Conservation (phyloP, 2,797 vertebrate species). For the Podargus strigoides region DNA sequence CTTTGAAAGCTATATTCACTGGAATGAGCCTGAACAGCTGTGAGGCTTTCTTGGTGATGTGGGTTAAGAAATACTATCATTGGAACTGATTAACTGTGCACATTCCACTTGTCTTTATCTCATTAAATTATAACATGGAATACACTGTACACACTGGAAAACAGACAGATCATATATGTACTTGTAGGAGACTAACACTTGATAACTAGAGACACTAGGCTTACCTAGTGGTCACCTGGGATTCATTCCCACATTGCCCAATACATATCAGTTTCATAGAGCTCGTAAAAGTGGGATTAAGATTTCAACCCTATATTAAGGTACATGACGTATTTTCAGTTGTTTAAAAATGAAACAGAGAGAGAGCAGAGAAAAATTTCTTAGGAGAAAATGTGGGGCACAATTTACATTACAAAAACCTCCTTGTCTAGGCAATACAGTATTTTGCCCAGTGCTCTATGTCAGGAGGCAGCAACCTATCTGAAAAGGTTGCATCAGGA, state of each 20-base stretch:
- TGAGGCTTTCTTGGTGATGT: background rate
- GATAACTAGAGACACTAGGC: background rate
- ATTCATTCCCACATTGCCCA: constrained; percentile 16
- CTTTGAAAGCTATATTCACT: background rate
- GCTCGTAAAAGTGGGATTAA: constrained; percentile 45
- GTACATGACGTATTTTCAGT: background rate
- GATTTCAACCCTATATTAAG: constrained; percentile 3
- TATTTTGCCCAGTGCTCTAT: background rate
- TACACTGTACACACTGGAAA: background rate
- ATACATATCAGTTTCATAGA: background rate
- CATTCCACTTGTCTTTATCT: constrained; percentile 10
- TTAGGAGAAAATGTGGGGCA: background rate
- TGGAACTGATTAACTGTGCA: background rate
- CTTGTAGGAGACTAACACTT: background rate
- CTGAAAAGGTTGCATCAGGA: background rate
- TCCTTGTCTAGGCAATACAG: background rate
- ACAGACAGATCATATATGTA: background rate
- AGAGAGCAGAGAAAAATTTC: background rate
- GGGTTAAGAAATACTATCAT: background rate
- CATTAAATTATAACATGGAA: background rate
- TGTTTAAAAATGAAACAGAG: background rate
- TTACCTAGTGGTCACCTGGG: background rate
- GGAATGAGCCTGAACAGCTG: constrained; percentile 26
- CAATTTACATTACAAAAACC: background rate
- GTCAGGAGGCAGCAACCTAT: background rate